Evolutionary conservation across 1,140 invertebrate species (phyloP).

Genomic region (Danaus melanippus): DNA sequence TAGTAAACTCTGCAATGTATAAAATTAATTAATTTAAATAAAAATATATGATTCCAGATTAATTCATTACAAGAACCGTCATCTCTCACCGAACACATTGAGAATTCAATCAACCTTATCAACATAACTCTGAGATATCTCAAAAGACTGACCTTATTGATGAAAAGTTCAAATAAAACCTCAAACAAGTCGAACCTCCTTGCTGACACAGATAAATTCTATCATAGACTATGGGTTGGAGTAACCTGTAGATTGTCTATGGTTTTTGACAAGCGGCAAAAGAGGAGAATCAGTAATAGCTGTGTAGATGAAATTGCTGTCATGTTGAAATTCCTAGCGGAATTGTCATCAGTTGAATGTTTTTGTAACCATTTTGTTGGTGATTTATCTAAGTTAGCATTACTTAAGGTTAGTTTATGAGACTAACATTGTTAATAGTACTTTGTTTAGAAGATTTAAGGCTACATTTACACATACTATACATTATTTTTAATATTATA

Average conservation of each 20-base stretch:
- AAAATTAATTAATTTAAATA: too few species aligned
- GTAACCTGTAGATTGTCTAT: conserved; percentile 39
- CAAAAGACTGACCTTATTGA: conserved; percentile 49
- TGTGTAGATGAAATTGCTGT: conserved; percentile 41
- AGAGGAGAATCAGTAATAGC: conserved; percentile 19
- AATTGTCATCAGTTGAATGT: conserved; percentile 45
- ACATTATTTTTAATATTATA: background rate
- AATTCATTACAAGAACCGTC: conserved; percentile 34
- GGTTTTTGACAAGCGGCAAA: conserved; percentile 22
- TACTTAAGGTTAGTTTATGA: conserved; percentile 41
- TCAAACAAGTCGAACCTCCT: conserved; percentile 23
- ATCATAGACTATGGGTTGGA: conserved; percentile 42
- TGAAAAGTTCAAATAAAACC: conserved; percentile 50
- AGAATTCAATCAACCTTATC: conserved; percentile 42
- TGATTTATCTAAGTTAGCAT: conserved; percentile 37
- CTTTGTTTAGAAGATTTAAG: too few species aligned
- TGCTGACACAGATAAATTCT: conserved; percentile 31
- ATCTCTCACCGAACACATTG: conserved; percentile 40
- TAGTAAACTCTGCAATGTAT: too few species aligned
- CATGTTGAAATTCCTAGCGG: conserved; percentile 47
- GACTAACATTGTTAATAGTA: too few species aligned
- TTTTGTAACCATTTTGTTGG: conserved; percentile 39
- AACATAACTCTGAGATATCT: conserved; percentile 44
- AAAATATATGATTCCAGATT: conserved; percentile 34
- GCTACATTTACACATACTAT: too few species aligned